Conservation (phyloP, 2,888 invertebrate genomes). For the Lasioglossum lativentre region DNA sequence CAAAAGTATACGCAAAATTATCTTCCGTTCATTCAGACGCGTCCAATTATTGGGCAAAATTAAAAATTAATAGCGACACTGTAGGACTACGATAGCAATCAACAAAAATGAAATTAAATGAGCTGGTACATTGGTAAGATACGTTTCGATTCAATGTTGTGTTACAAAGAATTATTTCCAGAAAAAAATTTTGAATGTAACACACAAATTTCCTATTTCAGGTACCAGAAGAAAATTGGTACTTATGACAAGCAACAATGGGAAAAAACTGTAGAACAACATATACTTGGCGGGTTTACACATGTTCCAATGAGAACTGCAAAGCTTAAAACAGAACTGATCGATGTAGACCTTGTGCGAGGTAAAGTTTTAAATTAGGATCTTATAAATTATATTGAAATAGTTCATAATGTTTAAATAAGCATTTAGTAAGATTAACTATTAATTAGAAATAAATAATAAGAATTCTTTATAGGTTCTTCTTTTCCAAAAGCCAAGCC, state of each 20-base stretch:
- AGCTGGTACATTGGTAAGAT: slow-evolving; percentile 73
- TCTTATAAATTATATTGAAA: background rate
- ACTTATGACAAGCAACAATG: slow-evolving; percentile 98
- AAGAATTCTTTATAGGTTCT: slow-evolving; percentile 88
- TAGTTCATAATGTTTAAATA: slow-evolving; percentile 9
- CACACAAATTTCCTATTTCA: slow-evolving; percentile 79
- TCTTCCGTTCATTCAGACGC: slow-evolving; percentile 35
- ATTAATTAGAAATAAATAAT: slow-evolving; percentile 8
- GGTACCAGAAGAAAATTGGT: slow-evolving; percentile 98
- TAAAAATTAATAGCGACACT: slow-evolving; percentile 48
- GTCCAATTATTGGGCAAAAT: slow-evolving; percentile 49
- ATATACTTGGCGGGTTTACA: slow-evolving; percentile 93
- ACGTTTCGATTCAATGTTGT: background rate
- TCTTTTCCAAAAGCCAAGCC: slow-evolving; percentile 98
- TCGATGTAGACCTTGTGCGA: slow-evolving; percentile 98
- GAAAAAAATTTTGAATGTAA: background rate
- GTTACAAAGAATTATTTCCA: background rate
- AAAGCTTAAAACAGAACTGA: slow-evolving; percentile 95
- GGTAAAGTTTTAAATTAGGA: slow-evolving; percentile 86
- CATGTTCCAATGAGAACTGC: slow-evolving; percentile 92
- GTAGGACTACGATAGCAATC: slow-evolving; percentile 53
- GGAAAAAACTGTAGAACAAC: slow-evolving; percentile 97
- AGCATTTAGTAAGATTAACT: slow-evolving; percentile 11
- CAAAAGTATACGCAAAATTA: slow-evolving; percentile 55
- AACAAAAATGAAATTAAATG: slow-evolving; percentile 71